Base-by-base conservation (phyloP, 2,113 vertebrate species). In the Gymnogyps californianus region DNA sequence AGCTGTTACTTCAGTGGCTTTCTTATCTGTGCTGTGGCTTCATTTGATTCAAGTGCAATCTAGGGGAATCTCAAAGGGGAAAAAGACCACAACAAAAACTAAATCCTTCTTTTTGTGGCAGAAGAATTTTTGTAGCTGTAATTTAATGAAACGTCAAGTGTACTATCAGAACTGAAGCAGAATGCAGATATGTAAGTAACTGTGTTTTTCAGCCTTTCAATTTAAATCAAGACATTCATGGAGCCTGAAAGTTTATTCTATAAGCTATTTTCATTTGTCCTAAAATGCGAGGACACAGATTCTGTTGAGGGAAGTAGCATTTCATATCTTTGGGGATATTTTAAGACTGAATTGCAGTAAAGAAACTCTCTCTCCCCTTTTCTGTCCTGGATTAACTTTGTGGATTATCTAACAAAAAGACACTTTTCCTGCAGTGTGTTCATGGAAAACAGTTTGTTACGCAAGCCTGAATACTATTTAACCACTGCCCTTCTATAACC, bases 321-420 rank as follows among this genome's bases (percentile, higher is more conserved):
- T 96, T 95, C 25, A 16, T 93, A n/a, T 95, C 38, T 91, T 83
- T 55, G 62, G 22, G 24, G 40, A 58, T 89, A 66, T 78, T 83
- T 90, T 86, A 49, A 86, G 55, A 61, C 55, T 87, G 24, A 89
- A 85, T 25, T 84, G 24, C 55, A 49, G n/a, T 81, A 59, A 89
- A 86, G 74, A 95, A 94, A 64, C 59, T 90, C 28, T 66, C 36
- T 78, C 46, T 79, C 22, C 40, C 10, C 16, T 87, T 46, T 92
- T 88, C 64, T 81, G 44, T 67, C 29, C 75, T 84, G 59, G 88
- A 80, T 96, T 94, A 94, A 74, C 10, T 79, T 87, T 5, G 32
- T 91, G 93, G 79, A 87, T 95, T 97, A 92, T 92, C 67, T 76
- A 64, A 91, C 84, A 85, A 36, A 86, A 89, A 72, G 54, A 40